Base-by-base conservation (phyloP, 2,888 invertebrate genomes). In the Drepanosiphum platanoidis region DNA sequence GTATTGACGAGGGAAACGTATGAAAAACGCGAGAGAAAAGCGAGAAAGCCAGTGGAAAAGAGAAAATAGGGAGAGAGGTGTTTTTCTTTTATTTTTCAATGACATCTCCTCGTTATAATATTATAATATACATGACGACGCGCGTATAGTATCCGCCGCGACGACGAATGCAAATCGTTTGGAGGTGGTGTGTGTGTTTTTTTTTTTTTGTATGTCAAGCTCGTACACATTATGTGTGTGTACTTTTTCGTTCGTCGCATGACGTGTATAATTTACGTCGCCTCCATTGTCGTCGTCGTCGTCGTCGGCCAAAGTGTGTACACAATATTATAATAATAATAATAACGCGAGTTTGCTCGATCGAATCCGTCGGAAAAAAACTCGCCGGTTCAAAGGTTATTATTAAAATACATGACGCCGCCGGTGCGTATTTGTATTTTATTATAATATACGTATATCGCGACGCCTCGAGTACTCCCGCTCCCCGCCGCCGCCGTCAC, bases 71-170 rank as follows among this genome's bases (percentile, higher is more conserved):
- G 46, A 52, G 80, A 22, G 22, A n/a, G 34, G 39, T 52, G 36
- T 80, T 70, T 32, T 68, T 64, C 13, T 74, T n/a, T 75, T 75
- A 34, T 74, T 46, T 74, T 84, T 84, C 84, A 84, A 84, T 77
- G 84, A 84, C 84, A 84, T 84, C 84, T 84, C 84, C 84, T 84
- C 84, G 84, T 84, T 84, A 84, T 74, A n/a, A n/a, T n/a, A n/a
- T n/a, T n/a, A n/a, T n/a, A n/a, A n/a, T n/a, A n/a, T n/a, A n/a
- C n/a, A n/a, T n/a, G n/a, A n/a, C n/a, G n/a, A n/a, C n/a, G n/a
- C n/a, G n/a, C n/a, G n/a, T n/a, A n/a, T n/a, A n/a, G n/a, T n/a
- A 74, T 74, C 82, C 27, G 72, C 42, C 64, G 27, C 82, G 72
- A 70, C 36, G 42, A 75, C 74, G 74, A 83, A 83, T 84, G 75